A percentile compares a stretch with the other conserved stretches of the same genome.
Conservation (phyloP, 2,797 vertebrate genomes). For the Sebastes ruberrimus region DNA sequence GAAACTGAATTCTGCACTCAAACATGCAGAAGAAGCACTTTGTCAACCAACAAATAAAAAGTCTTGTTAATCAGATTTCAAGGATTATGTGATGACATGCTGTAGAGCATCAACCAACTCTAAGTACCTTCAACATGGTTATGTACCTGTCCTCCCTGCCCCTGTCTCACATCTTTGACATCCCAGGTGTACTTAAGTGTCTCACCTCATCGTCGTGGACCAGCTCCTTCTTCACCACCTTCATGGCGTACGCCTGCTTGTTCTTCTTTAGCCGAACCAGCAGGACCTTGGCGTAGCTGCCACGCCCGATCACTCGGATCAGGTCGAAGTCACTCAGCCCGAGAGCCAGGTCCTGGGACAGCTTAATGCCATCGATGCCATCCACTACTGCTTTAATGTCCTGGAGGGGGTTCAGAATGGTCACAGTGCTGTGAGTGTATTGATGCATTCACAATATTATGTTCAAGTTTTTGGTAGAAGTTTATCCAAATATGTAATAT, state of each 20-base stretch:
- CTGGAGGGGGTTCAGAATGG: constrained; percentile 62
- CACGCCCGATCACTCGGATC: constrained; percentile 95
- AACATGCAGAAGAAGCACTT: neutral
- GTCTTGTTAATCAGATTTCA: neutral
- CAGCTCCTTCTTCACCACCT: constrained; percentile 99
- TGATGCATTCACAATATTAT: neutral
- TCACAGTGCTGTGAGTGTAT: neutral
- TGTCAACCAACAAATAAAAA: neutral
- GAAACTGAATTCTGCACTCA: neutral
- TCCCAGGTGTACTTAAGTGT: neutral
- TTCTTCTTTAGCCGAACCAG: constrained; percentile 97
- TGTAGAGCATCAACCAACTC: neutral
- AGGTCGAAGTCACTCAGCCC: constrained; percentile 95
- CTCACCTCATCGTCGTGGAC: constrained; percentile 97
- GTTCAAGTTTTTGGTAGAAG: too few species aligned
- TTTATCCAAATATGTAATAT: too few species aligned
- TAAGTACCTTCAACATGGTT: neutral
- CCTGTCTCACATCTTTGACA: neutral
- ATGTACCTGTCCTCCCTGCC: too few species aligned
- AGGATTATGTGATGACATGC: neutral
- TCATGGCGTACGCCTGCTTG: constrained; percentile 96
- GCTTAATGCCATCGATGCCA: constrained; percentile 94
- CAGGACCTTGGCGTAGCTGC: constrained; percentile 98
- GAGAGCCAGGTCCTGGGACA: constrained; percentile 92
- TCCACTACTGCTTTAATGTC: constrained; percentile 95